phyloP scores from a whole-genome alignment of 2,888 invertebrate genomes.

The Plutella xylostella region DNA sequence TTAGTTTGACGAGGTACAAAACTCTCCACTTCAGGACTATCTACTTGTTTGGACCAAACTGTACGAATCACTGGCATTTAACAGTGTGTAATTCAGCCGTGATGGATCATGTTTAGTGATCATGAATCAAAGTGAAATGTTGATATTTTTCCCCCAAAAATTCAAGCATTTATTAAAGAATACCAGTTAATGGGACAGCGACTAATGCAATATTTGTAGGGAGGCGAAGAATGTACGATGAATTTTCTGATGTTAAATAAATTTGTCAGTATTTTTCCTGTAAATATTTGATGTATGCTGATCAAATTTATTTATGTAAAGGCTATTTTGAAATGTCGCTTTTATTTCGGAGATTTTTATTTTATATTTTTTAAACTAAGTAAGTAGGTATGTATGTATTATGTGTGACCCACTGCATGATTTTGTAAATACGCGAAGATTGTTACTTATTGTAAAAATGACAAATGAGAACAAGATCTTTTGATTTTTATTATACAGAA shows the following conservation, averaged over 20 bases:
- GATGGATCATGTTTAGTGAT: too few relatives aligned
- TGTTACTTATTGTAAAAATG: constrained; percentile 5
- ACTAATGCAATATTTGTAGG: too few relatives aligned
- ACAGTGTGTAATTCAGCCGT: too few relatives aligned
- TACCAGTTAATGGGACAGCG: too few relatives aligned
- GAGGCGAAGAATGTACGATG: too few relatives aligned
- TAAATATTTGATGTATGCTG: constrained; percentile 3
- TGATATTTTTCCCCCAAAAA: too few relatives aligned
- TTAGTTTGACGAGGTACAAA: too few relatives aligned
- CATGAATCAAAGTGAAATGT: too few relatives aligned
- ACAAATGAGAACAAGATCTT: constrained; percentile 5
- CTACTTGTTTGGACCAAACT: too few relatives aligned
- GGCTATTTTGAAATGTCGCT: constrained; percentile 4
- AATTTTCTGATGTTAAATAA: neutral
- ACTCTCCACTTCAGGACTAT: too few relatives aligned
- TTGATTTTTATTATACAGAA: constrained; percentile 7
- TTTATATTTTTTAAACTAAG: constrained; percentile 3
- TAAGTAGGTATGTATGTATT: neutral
- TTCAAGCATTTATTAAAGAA: too few relatives aligned
- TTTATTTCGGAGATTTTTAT: constrained; percentile 7
- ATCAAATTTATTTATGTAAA: constrained; percentile 4
- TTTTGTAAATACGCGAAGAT: constrained; percentile 6
- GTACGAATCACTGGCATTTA: too few relatives aligned
- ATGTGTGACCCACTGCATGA: neutral
- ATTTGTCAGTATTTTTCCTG: constrained; percentile 7